Evolutionary conservation across 2,113 vertebrate genomes (phyloP), one percentile per base, ranked within the genome.

Genomic region (Alligator mississippiensis): DNA sequence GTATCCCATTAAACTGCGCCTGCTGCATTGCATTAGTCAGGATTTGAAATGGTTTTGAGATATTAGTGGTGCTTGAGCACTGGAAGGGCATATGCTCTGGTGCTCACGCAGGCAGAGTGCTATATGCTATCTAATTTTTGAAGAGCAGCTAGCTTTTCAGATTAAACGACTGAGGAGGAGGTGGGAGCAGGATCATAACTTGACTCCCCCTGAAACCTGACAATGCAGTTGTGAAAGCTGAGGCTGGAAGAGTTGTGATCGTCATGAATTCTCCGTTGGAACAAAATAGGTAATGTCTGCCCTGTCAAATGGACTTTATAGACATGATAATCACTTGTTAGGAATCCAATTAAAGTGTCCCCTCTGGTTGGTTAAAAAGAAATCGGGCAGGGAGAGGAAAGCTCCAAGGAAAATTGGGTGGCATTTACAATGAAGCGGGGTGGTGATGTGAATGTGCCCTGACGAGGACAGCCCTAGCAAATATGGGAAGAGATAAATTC

Each of bases 1-100:
- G 80, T 72, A 62, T 94, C 94, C 91, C 93, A 75, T 95, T 87
- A 93, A 89, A 92, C 87, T 54, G 0, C 89, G 93, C 91, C 92
- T 80, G 74, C 68, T 82, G 90, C 95, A 96, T 96, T 95, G 92
- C 91, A 94, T 94, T 79, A 94, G 96, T 96, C 93, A 94, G 81
- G 60, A 55, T 86, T 87, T 87, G 75, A 92, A 89, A 89, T 96
- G 61, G 90, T 70, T 47, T 47, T 82, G 86, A 90, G 93, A 90
- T 92, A 93, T 90, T 94, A 95, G 88, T 84, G 61, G 84, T 64
- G 91, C 90, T 87, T 92, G 82, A 85, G 84, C 0, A 6, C 86
- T 84, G 77, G 86, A 85, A 93, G 95, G 94, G 96, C 95, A 93
- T 80, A 89, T 68, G 91, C 91, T 93, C 87, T 0, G 13, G 92